These are phyloP conservation scores for Ariopsis seemanni DNA, from an alignment of 2,113 vertebrate genomes.

Conservation along the genomic window DNA sequence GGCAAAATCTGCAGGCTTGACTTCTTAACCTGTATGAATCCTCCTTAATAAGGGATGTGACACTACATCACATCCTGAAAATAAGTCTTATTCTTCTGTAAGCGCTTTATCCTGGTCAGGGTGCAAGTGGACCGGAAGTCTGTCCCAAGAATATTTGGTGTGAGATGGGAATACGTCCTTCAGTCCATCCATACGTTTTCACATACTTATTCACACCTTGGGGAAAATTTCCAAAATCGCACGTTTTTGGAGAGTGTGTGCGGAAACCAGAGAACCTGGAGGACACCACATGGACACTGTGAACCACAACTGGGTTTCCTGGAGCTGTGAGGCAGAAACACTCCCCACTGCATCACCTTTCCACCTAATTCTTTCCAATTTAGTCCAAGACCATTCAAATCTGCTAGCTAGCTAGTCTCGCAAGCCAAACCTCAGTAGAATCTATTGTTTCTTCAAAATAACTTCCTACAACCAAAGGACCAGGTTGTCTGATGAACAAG, in stretches of 20 bases:
- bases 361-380: neutral
- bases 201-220: neutral
- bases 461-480: no score
- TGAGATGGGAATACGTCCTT: neutral
- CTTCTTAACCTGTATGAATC: slow-evolving; percentile 3
- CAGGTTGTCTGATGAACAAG: no score
- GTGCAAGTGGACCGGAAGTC: neutral
- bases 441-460: no score
- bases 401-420: neutral
- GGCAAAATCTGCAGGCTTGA: slow-evolving; percentile 24
- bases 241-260: neutral
- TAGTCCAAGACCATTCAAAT: neutral
- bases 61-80: neutral
- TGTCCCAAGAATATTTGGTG: neutral
- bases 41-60: neutral
- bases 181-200: neutral
- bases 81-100: neutral
- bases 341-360: neutral
- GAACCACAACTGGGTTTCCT: neutral
- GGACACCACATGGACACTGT: neutral
- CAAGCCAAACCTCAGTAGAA: no score
- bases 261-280: neutral
- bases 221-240: neutral
- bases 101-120: neutral
- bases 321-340: neutral